Percentiles rank a stretch among this genome's conserved stretches.
Conservation (phyloP, 2,888 invertebrate species). For the Salticus scenicus region DNA sequence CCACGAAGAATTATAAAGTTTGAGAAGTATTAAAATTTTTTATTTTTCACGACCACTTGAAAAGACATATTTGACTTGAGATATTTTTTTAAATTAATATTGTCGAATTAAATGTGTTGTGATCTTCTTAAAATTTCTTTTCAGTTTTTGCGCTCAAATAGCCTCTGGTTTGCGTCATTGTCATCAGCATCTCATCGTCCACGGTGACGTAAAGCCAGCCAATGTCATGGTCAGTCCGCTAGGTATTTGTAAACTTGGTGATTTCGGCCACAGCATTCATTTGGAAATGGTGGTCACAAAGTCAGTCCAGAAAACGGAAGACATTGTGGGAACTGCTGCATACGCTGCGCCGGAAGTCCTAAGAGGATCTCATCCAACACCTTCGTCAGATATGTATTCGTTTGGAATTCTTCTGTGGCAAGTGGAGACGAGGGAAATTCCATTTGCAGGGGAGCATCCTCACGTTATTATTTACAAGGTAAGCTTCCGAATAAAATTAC, state of each 20-base stretch:
- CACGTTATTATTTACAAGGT: conserved; percentile 64
- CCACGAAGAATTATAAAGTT: too few species aligned
- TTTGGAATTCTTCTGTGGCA: conserved; percentile 61
- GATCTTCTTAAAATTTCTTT: too few species aligned
- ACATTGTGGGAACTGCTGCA: conserved; percentile 39
- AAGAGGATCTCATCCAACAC: conserved; percentile 24
- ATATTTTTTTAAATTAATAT: too few species aligned
- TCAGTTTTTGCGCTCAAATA: conserved; percentile 52
- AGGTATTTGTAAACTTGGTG: conserved; percentile 60
- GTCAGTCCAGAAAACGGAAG: background rate
- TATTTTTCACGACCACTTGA: too few species aligned
- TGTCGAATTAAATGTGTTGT: too few species aligned
- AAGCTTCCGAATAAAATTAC: too few species aligned
- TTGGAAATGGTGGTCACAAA: background rate
- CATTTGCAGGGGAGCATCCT: conserved; percentile 60
- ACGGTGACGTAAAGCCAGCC: conserved; percentile 59
- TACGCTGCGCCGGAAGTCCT: conserved; percentile 64
- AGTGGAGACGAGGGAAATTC: conserved; percentile 43
- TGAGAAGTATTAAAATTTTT: too few species aligned
- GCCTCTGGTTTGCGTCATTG: conserved; percentile 48
- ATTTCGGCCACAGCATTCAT: conserved; percentile 49
- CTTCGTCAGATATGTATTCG: conserved; percentile 43
- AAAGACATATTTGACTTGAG: too few species aligned
- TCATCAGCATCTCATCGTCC: conserved; percentile 39
- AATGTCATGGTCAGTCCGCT: conserved; percentile 58